Conservation (phyloP, 2,113 vertebrate species). For the Bothrops jararaca region DNA sequence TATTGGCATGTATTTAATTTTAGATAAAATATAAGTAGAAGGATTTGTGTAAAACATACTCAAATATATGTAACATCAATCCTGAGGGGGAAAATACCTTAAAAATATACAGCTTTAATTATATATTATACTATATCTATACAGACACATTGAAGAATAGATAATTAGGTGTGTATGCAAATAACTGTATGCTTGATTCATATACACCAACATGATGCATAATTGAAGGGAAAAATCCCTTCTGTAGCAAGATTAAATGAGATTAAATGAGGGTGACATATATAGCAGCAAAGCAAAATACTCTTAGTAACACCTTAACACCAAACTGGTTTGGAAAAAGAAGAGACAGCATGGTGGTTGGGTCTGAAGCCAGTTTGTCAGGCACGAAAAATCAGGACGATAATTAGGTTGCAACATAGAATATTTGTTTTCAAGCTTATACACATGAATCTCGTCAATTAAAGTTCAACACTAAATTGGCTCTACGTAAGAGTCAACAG, state of each 20-base stretch:
- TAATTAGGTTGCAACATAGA: not conserved
- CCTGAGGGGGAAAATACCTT: not conserved
- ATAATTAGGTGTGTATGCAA: conserved; percentile 29
- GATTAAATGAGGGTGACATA: not conserved
- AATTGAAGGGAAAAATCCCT: conserved; percentile 1
- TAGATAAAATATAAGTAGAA: conserved; percentile 14
- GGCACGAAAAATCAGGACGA: not conserved
- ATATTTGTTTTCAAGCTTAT: not conserved
- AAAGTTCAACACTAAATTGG: not conserved
- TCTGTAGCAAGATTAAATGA: conserved; percentile 1
- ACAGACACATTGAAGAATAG: conserved; percentile 10
- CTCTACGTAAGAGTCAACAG: not conserved
- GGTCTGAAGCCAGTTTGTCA: not conserved
- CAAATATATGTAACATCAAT: conserved; percentile 26
- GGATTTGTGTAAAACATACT: conserved; percentile 20
- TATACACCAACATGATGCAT: not conserved
- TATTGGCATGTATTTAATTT: conserved; percentile 15
- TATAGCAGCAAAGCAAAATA: not conserved
- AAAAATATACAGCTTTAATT: conserved; percentile 25
- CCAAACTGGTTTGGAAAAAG: not conserved
- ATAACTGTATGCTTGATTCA: not conserved
- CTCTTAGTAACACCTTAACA: not conserved
- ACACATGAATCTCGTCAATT: not conserved
- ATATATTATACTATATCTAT: not conserved
- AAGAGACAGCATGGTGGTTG: not conserved